Conservation (phyloP, 2,888 invertebrate genomes). For the Latrodectus hesperus region DNA sequence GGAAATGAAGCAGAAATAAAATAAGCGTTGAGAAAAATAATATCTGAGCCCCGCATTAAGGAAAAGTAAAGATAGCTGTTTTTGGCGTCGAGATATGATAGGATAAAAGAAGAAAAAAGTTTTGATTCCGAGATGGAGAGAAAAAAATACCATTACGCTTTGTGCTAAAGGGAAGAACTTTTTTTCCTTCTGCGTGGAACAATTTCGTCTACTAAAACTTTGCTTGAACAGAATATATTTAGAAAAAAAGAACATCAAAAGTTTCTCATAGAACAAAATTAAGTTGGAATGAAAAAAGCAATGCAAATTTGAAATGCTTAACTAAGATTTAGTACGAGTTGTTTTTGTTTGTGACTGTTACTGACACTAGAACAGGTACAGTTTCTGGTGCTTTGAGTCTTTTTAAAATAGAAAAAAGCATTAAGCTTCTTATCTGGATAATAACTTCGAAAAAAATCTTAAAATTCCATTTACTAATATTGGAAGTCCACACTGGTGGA, state of each 20-base stretch:
- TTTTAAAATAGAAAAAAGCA: background rate
- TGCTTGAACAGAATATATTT: background rate
- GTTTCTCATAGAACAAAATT: slow-evolving; percentile 5
- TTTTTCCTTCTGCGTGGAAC: background rate
- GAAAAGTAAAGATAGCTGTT: slow-evolving; percentile 28
- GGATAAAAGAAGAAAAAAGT: slow-evolving; percentile 4
- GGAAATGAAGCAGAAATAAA: background rate
- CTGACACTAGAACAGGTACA: background rate
- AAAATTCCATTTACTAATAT: background rate
- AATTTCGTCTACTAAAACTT: background rate
- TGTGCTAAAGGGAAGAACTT: background rate
- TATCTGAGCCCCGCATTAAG: slow-evolving; percentile 5
- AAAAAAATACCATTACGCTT: background rate
- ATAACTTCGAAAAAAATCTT: background rate
- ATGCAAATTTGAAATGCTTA: slow-evolving; percentile 6
- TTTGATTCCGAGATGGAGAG: background rate
- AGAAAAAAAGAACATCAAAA: background rate
- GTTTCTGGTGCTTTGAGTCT: background rate
- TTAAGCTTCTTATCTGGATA: background rate
- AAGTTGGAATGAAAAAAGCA: slow-evolving; percentile 9
- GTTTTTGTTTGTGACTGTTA: slow-evolving; percentile 7
- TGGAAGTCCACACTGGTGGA: background rate
- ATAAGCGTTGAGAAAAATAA: background rate
- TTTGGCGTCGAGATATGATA: background rate
- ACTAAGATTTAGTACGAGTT: slow-evolving; percentile 22